Evolutionary conservation across 2,888 invertebrate genomes (phyloP), one percentile per base, ranked within the genome.

Genomic region (Cordilura impudica): DNA sequence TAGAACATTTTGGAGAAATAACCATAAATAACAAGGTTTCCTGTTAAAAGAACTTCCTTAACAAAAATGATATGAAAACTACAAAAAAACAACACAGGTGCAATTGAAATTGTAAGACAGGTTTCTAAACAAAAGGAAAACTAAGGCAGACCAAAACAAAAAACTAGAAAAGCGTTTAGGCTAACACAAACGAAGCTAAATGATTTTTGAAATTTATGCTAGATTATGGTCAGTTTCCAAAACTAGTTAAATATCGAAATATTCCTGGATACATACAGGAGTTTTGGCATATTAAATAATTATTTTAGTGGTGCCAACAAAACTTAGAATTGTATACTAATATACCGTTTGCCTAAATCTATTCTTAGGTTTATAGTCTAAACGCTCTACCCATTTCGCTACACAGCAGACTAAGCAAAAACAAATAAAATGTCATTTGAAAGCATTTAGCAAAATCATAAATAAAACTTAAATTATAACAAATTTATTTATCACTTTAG

Each of bases 401-500:
- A 53, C 49, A 63, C 29, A 14, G 12, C 7, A 69, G 26, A 47
- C 60, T 23, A 21, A 26, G 29, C 18, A 43, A 21, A 7, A 16
- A 10, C n/a, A 29, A 14, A 47, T 61, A 63, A 56, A n/a, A 51
- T 78, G 73, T 69, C 67, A 58, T 51, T 67, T 14, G 29, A 74
- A 14, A 35, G 16, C 39, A 65, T 54, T 56, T 7, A 31, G 35
- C 16, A 19, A 35, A 31, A 26, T n/a, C 21, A 39, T n/a, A 14
- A 6, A 18, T 4, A 23, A 61, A 18, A n/a, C 23, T 43, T 35
- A 69, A 69, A 73, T 69, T 69, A 73, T 69, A 69, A 78, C 73
- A 69, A 78, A 78, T 78, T 78, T 69, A 73, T 69, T 78, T 73
- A 70, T 73, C 78, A 78, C 73, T 70, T 67, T 29, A 2, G 18